These are phyloP conservation scores for Brachyhypopomus gauderio DNA, from an alignment of 2,113 vertebrate genomes.

Conservation along the genomic window DNA sequence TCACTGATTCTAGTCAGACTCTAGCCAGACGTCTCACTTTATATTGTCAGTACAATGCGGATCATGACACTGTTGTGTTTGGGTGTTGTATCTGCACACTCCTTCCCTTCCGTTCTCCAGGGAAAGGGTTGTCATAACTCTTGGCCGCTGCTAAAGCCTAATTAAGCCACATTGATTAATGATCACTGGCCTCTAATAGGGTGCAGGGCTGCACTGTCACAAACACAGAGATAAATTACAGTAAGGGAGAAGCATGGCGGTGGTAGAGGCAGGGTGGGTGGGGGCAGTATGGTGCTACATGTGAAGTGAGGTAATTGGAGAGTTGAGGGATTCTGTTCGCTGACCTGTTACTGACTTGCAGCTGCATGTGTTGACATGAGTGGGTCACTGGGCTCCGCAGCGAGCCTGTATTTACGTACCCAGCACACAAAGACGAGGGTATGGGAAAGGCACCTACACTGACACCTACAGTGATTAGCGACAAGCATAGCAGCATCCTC, in stretches of 20 bases:
- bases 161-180: slow-evolving; percentile 49
- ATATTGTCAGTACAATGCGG: no score
- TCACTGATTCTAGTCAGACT: no score
- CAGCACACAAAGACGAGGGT: no score
- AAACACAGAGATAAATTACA: slow-evolving; percentile 38
- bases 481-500: not conserved
- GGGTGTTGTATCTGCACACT: slow-evolving; percentile 35
- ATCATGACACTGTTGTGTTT: not conserved
- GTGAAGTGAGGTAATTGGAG: not conserved
- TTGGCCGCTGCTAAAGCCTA: slow-evolving; percentile 9
- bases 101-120: slow-evolving; percentile 19
- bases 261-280: slow-evolving; percentile 3
- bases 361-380: slow-evolving; percentile 1
- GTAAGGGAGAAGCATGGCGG: slow-evolving; percentile 12
- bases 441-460: no score
- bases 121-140: slow-evolving; percentile 21
- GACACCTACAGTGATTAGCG: not conserved
- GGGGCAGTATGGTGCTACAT: not conserved
- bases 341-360: not conserved
- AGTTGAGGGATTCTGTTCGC: not conserved
- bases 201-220: slow-evolving; percentile 11
- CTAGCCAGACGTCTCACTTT: no score
- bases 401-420: not conserved
- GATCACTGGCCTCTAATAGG: slow-evolving; percentile 39
- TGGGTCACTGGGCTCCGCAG: not conserved